These are phyloP conservation scores for Augochlora pura DNA, from an alignment of 1,140 invertebrate species.

Conservation along the genomic window DNA sequence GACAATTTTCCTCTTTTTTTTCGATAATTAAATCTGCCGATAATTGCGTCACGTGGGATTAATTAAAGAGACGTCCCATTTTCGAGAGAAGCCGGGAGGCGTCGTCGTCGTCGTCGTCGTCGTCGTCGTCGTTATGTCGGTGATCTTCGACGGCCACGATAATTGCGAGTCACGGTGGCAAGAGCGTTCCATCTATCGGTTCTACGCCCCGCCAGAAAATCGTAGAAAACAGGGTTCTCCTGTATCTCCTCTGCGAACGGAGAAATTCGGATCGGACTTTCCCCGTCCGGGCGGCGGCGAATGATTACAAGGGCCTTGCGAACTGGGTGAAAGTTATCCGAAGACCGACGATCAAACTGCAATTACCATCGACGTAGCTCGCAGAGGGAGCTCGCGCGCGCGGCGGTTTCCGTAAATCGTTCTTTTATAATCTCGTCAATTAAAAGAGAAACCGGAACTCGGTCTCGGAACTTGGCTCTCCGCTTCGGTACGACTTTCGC, in stretches of 20 bases:
- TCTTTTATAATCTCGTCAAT: slow-evolving; percentile 58
- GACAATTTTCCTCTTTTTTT: neutral
- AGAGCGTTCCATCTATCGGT: too few relatives aligned
- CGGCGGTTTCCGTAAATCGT: slow-evolving; percentile 37
- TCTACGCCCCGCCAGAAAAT: too few relatives aligned
- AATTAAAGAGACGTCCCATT: slow-evolving; percentile 32
- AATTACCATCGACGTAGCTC: slow-evolving; percentile 45
- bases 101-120: neutral
- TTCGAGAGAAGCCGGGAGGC: neutral
- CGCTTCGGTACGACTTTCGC: slow-evolving; percentile 32
- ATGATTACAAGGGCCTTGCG: slow-evolving; percentile 32
- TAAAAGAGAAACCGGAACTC: slow-evolving; percentile 62
- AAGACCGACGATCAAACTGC: slow-evolving; percentile 53
- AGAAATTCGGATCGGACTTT: too few relatives aligned
- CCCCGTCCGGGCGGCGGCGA: neutral
- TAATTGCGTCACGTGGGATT: slow-evolving; percentile 27
- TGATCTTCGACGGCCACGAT: slow-evolving; percentile 3
- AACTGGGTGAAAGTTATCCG: slow-evolving; percentile 55
- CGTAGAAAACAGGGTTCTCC: too few relatives aligned
- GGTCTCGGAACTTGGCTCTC: slow-evolving; percentile 20
- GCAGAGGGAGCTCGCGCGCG: neutral
- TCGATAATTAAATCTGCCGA: slow-evolving; percentile 18
- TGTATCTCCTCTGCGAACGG: too few relatives aligned
- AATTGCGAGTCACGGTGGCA: neutral
- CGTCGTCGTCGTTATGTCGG: neutral